Evolutionary conservation across 2,888 invertebrate genomes (phyloP), one percentile per base, ranked within the genome.

Genomic region (Leptopterna dolabrata): DNA sequence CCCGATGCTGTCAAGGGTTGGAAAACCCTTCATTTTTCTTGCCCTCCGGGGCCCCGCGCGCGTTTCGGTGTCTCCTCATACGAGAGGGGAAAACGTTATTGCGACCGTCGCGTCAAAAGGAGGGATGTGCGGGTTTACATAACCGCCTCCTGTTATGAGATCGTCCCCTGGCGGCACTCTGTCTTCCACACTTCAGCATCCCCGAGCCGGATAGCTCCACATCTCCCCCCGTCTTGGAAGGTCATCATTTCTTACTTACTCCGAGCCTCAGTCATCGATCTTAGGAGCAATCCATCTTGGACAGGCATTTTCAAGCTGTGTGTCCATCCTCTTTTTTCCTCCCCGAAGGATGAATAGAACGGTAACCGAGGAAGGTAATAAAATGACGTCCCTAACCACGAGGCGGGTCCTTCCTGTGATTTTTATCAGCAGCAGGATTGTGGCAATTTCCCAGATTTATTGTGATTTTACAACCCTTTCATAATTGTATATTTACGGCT

Each of bases 221-320:
- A 16, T 16, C 55, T 19, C 55, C 45, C 55, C 63, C 63, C 11
- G 24, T 0, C 24, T 24, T 7, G 63, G 24, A 27, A 63, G 63
- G 63, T 63, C 63, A 63, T 63, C 63, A 63, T 63, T 63, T 63
- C 63, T 63, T 63, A 24, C 63, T 63, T 63, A 63, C 63, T 63
- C 24, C 63, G 24, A 63, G 63, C 63, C 63, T 63, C 24, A 24
- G 63, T 63, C 63, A 63, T 63, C 63, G 63, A 63, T 63, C 63
- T 27, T 24, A n/a, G n/a, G n/a, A 27, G 24, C 63, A 63, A 63
- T 63, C 63, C 63, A 63, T 63, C 63, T 63, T 63, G 63, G 27
- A 27, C 24, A 63, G 63, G 63, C 63, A 24, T 63, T 24, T 63
- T 63, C 63, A 24, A 63, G 63, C 63, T 24, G 63, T 63, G 63